A percentile compares a stretch with the other conserved stretches of the same genome.
phyloP scores from a whole-genome alignment of 2,888 invertebrate genomes.

The Aphrophora alni region DNA sequence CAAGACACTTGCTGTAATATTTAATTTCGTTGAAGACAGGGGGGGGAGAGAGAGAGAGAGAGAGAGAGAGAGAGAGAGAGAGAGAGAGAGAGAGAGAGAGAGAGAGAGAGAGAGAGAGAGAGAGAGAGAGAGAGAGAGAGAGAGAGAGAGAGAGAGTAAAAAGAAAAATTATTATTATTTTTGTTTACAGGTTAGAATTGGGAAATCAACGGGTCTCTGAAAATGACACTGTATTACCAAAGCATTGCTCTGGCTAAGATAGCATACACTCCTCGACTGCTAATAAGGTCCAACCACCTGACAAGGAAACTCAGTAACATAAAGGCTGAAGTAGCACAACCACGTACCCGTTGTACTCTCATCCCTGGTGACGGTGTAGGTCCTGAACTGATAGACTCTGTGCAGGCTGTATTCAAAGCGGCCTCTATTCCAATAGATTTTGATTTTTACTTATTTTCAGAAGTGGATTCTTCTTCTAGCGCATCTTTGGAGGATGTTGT shows the following conservation, averaged over 20 bases:
- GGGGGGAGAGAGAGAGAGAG: no score
- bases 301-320: neutral
- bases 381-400: constrained; percentile 90
- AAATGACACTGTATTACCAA: neutral
- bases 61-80: no score
- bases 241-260: neutral
- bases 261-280: neutral
- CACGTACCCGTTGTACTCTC: constrained; percentile 79
- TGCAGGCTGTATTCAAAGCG: constrained; percentile 91
- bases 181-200: neutral
- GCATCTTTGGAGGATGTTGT: constrained; percentile 87
- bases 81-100: no score
- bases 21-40: no score
- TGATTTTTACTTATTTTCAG: constrained; percentile 92
- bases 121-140: no score
- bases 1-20: no score
- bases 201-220: no score
- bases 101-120: no score
- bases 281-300: neutral
- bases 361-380: constrained; percentile 99
- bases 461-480: constrained; percentile 87
- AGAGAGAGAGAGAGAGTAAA: no score
- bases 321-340: neutral
- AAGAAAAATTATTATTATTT: no score
- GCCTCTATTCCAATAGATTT: constrained; percentile 95